Conservation (phyloP, 2,888 invertebrate species). For the Homarus gammarus region DNA sequence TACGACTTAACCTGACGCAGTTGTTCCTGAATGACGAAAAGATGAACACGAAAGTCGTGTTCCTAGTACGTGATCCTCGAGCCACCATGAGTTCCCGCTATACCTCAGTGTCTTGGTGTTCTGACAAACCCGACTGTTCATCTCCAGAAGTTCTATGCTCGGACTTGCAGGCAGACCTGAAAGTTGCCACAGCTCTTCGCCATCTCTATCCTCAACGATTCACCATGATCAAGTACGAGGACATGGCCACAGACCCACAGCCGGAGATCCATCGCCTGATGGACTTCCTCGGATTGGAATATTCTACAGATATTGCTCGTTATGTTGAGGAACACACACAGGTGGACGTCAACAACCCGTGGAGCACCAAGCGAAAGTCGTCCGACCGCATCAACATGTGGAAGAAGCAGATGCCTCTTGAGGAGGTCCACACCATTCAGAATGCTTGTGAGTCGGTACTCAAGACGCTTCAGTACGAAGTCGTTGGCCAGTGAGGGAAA, state of each 20-base stretch:
- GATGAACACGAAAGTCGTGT: conserved; percentile 76
- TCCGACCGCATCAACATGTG: conserved; percentile 63
- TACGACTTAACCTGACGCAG: conserved; percentile 76
- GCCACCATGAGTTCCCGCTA: conserved; percentile 77
- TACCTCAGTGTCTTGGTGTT: conserved; percentile 77
- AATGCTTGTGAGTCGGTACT: conserved; percentile 66
- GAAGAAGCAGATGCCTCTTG: conserved; percentile 71
- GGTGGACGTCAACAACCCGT: conserved; percentile 64
- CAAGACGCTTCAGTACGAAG: conserved; percentile 69
- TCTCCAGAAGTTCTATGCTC: conserved; percentile 77
- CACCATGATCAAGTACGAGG: conserved; percentile 77
- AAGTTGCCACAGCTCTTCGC: conserved; percentile 75
- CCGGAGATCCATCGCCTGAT: conserved; percentile 76
- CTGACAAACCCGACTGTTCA: conserved; percentile 76
- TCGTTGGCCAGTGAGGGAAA: conserved; percentile 53
- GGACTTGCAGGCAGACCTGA: conserved; percentile 76
- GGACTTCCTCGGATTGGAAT: conserved; percentile 77
- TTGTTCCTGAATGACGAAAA: conserved; percentile 76
- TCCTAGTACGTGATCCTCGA: conserved; percentile 77
- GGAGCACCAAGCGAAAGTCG: conserved; percentile 74
- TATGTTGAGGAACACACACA: conserved; percentile 67
- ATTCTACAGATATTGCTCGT: conserved; percentile 42
- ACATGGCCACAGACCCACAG: conserved; percentile 76
- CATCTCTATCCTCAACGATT: conserved; percentile 76
- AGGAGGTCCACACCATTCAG: conserved; percentile 68